Evolutionary conservation across 2,113 vertebrate species (phyloP), one percentile per base, ranked within the genome.

Genomic region (Indri indri): DNA sequence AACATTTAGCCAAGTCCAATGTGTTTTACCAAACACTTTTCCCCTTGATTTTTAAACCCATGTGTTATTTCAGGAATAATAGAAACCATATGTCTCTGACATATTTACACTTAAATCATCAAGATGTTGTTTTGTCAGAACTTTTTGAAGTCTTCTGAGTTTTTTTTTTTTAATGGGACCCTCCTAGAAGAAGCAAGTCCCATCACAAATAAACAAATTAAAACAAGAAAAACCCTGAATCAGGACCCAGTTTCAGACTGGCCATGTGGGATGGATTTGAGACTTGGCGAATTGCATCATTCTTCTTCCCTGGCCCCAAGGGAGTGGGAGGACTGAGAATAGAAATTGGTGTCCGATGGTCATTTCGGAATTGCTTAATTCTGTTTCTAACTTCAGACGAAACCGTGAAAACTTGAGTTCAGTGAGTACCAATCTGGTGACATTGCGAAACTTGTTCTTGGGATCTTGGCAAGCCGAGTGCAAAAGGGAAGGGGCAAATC

Each of bases 31-130:
- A 96, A 96, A 98, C 95, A 97, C 96, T 96, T 97, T 97, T 97
- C 90, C 92, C 97, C 96, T 94, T 97, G 96, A 94, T 96, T 98
- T 97, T 96, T 92, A 97, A 98, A 94, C 84, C 84, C 96, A 94
- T 96, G 96, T 97, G 97, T 96, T 98, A 98, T 98, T 98, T 94
- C 92, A 92, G 90, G 95, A 97, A 97, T 95, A 98, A 98, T 88
- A 65, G 66, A 90, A 97, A 98, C 95, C 98, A 96, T 70, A 96
- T 98, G 97, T 88, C 70, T 68, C 90, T 96, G 84, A 94, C 96
- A 97, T 97, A 90, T 97, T 98, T 97, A 94, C 81, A 92, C 95
- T 97, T 94, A 96, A 98, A 86, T 95, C 96, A 88, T 96, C 90
- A 97, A 90, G 93, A 95, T 92, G 92, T 92, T 97, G 92, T 97